A percentile compares a stretch with the other conserved stretches of the same genome.
These are phyloP conservation scores for Xenopus borealis DNA, from an alignment of 2,113 vertebrate genomes.

Conservation along the genomic window DNA sequence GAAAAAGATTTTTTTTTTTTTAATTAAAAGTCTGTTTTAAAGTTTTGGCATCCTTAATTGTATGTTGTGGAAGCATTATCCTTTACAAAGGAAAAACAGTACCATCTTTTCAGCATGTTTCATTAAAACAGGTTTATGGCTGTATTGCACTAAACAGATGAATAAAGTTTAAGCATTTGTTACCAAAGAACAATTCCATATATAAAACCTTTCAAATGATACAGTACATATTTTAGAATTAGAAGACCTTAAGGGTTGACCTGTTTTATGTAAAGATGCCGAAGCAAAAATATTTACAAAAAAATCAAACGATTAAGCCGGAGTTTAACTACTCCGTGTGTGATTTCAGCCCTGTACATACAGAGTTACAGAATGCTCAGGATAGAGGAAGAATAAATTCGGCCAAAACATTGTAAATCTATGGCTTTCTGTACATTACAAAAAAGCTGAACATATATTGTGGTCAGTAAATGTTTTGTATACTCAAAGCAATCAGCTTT, in stretches of 20 bases:
- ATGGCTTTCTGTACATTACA: conserved; percentile 36
- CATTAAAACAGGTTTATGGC: conserved; percentile 44
- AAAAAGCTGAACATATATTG: conserved; percentile 22
- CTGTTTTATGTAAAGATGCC: conserved; percentile 15
- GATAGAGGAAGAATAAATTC: conserved; percentile 33
- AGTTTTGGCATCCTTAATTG: too few relatives aligned
- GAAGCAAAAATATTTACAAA: conserved; percentile 25
- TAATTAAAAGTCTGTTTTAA: too few relatives aligned
- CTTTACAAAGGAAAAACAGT: conserved; percentile 41
- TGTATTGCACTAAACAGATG: conserved; percentile 45
- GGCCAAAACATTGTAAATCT: conserved; percentile 5
- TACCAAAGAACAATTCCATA: conserved; percentile 34
- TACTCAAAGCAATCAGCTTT: conserved; percentile 20
- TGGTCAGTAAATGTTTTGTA: conserved; percentile 29
- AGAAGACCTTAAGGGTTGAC: conserved; percentile 27
- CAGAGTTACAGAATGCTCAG: conserved; percentile 32
- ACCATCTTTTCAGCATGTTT: conserved; percentile 44
- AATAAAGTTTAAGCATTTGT: conserved; percentile 45
- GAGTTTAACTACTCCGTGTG: conserved; percentile 32
- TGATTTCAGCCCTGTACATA: conserved; percentile 23
- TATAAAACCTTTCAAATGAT: conserved; percentile 24
- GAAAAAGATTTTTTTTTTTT: background rate
- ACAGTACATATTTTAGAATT: conserved; percentile 36
- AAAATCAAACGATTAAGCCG: conserved; percentile 11
- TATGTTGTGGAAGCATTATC: conserved; percentile 45